Evolutionary conservation across 2,888 invertebrate genomes (phyloP), one percentile per base, ranked within the genome.

Genomic region (Phoenoteleia sp.): DNA sequence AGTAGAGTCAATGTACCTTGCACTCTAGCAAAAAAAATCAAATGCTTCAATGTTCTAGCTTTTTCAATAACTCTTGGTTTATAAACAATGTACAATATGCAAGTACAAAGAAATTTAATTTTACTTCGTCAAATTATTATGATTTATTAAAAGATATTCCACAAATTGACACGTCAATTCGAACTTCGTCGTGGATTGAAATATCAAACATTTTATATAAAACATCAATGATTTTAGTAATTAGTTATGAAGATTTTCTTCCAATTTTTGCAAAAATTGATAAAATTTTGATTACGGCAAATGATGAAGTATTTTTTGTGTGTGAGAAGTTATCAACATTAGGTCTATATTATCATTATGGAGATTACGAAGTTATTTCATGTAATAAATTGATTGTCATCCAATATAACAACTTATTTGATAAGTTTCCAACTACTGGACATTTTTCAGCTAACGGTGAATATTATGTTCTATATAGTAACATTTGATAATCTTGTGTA

Each of bases 11-110:
- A 75, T 54, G 3, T 75, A 15, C 64, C 54, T 49, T 42, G 21
- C 17, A 39, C 62, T 33, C 4, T 74, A 3, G 47, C 52, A 25
- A 62, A 62, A 49, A 74, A 74, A 72, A 72, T 13, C 58, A 72
- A 23, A 39, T 33, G 4, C 19, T 56, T 42, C 15, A 42, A n/a
- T n/a, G n/a, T n/a, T 56, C 52, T 5, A 54, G 11, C 3, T 49
- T 49, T 49, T 13, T 23, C 4, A 49, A 21, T 23, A 11, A 19
- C 11, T 13, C 23, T 5, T 19, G 49, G 23, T 23, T 49, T 49
- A 19, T 6, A 2, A 9, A 45, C 1, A 9, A 15, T 9, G 9
- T 15, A 49, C 23, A 49, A 49, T 49, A 49, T 11, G 23, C n/a
- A n/a, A n/a, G n/a, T n/a, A n/a, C 23, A 49, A 49, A 49, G 11